Percentiles rank a stretch among this genome's conserved stretches.
Evolutionary conservation across 1,140 invertebrate species (phyloP).

Genomic region (Stegodyphus mimosarum): DNA sequence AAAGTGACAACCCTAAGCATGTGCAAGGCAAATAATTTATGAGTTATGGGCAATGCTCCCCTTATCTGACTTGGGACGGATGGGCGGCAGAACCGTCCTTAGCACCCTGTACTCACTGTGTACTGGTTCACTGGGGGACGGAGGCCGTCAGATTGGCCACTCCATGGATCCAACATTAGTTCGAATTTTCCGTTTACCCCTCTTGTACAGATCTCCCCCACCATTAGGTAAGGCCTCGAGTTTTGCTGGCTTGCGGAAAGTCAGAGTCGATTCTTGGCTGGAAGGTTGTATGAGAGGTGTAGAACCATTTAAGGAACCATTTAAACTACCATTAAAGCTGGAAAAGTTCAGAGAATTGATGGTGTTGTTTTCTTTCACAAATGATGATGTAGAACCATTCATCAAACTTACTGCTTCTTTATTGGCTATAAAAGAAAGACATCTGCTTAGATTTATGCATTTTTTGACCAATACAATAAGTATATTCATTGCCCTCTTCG

Average conservation of each 20-base stretch:
- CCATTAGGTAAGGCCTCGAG: constrained; percentile 66
- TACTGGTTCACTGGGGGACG: constrained; percentile 41
- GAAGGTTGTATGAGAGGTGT: constrained; percentile 34
- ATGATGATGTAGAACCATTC: constrained; percentile 13
- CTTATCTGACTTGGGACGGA: constrained; percentile 57
- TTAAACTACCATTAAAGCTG: constrained; percentile 11
- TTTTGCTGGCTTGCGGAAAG: constrained; percentile 64
- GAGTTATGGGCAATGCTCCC: constrained; percentile 20
- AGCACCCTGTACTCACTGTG: constrained; percentile 53
- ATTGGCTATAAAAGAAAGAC: constrained; percentile 30
- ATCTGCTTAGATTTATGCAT: not conserved
- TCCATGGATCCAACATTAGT: constrained; percentile 45
- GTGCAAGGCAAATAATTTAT: constrained; percentile 8
- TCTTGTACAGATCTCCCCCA: constrained; percentile 57
- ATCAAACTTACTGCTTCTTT: constrained; percentile 20
- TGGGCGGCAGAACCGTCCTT: constrained; percentile 37
- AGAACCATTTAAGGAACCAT: constrained; percentile 1
- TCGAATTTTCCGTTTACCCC: constrained; percentile 63
- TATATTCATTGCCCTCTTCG: too few relatives aligned
- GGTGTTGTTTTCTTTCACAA: constrained; percentile 48
- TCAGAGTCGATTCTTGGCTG: constrained; percentile 58
- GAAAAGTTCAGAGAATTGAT: constrained; percentile 31
- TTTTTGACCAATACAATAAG: not conserved
- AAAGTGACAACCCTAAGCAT: constrained; percentile 15
- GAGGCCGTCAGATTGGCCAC: constrained; percentile 56